Percentiles rank a stretch among this genome's conserved stretches.
These are phyloP conservation scores for Clarias fuscus DNA, from an alignment of 2,797 vertebrate genomes.

Conservation along the genomic window DNA sequence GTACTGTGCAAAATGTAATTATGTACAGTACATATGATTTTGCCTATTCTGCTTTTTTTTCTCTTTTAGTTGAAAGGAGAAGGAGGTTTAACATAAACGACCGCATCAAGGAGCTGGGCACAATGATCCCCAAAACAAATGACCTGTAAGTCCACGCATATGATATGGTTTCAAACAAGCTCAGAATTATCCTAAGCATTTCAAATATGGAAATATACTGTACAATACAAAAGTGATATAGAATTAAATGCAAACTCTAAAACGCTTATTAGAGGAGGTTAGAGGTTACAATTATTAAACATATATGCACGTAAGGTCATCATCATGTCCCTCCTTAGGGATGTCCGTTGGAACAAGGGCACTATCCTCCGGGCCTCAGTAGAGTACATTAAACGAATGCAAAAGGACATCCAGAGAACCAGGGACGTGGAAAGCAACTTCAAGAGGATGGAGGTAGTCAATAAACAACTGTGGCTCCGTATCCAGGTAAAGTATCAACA, in stretches of 20 bases:
- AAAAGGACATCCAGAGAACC: constrained; percentile 91
- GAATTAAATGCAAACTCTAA: not conserved
- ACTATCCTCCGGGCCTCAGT: constrained; percentile 95
- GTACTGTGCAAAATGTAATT: too few relatives aligned
- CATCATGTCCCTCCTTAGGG: constrained; percentile 69
- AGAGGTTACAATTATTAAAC: too few relatives aligned
- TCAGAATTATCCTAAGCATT: not conserved
- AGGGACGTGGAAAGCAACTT: constrained; percentile 94
- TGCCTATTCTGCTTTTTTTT: not conserved
- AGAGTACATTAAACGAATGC: constrained; percentile 97
- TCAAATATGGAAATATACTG: not conserved
- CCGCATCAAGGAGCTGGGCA: constrained; percentile 96
- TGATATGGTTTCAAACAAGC: not conserved
- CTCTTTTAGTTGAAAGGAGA: constrained; percentile 86
- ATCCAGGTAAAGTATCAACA: constrained; percentile 82
- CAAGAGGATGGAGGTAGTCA: constrained; percentile 91
- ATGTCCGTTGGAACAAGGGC: constrained; percentile 98
- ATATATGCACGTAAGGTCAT: not conserved
- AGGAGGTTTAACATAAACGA: constrained; percentile 98
- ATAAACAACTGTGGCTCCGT: constrained; percentile 92
- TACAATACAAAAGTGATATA: not conserved
- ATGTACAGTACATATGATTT: not conserved
- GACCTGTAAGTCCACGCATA: constrained; percentile 83
- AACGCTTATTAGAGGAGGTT: not conserved
- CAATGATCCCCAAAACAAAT: constrained; percentile 96